These are phyloP conservation scores for Drosophila repleta DNA, from an alignment of 1,140 invertebrate genomes.

Conservation along the genomic window DNA sequence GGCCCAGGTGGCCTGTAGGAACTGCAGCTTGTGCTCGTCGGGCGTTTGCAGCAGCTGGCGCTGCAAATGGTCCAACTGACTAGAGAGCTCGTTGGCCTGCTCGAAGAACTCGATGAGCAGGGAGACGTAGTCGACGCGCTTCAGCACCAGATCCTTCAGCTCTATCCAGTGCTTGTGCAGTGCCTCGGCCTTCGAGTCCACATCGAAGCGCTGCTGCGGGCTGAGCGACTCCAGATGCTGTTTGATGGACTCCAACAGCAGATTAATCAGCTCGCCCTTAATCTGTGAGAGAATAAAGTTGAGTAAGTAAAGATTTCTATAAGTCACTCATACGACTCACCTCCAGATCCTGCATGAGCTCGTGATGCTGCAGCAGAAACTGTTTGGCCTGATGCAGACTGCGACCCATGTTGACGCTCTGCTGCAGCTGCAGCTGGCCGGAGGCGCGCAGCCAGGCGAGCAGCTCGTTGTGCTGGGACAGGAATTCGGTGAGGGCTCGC, in stretches of 20 bases:
- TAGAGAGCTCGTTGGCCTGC: conserved; percentile 87
- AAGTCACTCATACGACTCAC: conserved; percentile 80
- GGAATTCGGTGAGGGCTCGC: conserved; percentile 88
- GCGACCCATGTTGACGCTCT: conserved; percentile 90
- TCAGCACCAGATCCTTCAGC: conserved; percentile 87
- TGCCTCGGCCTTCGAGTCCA: conserved; percentile 87
- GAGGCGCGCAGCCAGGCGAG: conserved; percentile 89
- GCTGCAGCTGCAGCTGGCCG: conserved; percentile 89
- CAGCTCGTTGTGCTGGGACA: conserved; percentile 89
- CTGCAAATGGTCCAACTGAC: conserved; percentile 89
- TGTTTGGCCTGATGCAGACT: conserved; percentile 89
- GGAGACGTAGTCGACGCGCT: conserved; percentile 87
- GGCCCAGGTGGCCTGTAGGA: conserved; percentile 87
- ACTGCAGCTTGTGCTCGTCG: conserved; percentile 85
- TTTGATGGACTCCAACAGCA: conserved; percentile 87
- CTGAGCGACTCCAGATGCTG: conserved; percentile 88
- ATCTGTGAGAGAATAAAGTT: conserved; percentile 83
- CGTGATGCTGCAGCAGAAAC: conserved; percentile 90
- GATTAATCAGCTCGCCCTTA: conserved; percentile 88
- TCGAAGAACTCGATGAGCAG: conserved; percentile 91
- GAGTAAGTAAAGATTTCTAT: not conserved
- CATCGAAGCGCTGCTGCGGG: conserved; percentile 87
- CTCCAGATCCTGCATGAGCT: conserved; percentile 90
- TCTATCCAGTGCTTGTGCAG: conserved; percentile 88
- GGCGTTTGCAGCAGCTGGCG: conserved; percentile 84